Conservation (phyloP, 2,113 vertebrate genomes). For the Chitala chitala region DNA sequence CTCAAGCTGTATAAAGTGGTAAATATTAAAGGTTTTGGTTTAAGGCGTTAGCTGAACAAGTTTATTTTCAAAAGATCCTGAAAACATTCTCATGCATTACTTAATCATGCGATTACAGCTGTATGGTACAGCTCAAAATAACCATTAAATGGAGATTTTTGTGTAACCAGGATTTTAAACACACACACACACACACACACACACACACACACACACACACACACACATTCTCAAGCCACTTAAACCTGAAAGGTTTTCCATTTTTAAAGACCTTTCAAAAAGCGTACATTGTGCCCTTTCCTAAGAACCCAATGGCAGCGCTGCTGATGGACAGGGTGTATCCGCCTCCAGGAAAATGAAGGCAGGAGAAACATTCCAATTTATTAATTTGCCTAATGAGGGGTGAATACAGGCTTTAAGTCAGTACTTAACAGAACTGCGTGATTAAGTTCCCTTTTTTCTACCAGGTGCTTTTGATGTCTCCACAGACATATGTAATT, state of each 20-base stretch:
- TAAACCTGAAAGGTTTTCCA: too few relatives aligned
- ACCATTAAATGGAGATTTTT: not conserved
- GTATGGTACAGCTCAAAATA: too few relatives aligned
- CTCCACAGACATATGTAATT: not conserved
- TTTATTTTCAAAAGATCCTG: too few relatives aligned
- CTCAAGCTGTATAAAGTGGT: too few relatives aligned
- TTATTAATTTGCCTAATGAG: constrained; percentile 15
- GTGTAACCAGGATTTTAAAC: too few relatives aligned
- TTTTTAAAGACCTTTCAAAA: too few relatives aligned
- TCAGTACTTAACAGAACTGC: not conserved
- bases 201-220: constrained; percentile 17
- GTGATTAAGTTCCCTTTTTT: constrained; percentile 13
- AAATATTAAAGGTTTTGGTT: too few relatives aligned
- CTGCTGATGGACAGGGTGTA: not conserved
- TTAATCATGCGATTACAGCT: too few relatives aligned
- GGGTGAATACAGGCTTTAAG: not conserved
- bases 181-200: too few relatives aligned
- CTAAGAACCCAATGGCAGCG: not conserved
- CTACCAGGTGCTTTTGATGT: constrained; percentile 1
- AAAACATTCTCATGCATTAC: too few relatives aligned
- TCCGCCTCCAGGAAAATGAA: not conserved
- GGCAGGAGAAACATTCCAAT: not conserved
- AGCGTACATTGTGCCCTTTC: too few relatives aligned
- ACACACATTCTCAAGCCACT: constrained; percentile 27
- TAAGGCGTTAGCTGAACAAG: too few relatives aligned